Base-by-base conservation (phyloP, 2,113 vertebrate genomes). In the Motacilla alba region DNA sequence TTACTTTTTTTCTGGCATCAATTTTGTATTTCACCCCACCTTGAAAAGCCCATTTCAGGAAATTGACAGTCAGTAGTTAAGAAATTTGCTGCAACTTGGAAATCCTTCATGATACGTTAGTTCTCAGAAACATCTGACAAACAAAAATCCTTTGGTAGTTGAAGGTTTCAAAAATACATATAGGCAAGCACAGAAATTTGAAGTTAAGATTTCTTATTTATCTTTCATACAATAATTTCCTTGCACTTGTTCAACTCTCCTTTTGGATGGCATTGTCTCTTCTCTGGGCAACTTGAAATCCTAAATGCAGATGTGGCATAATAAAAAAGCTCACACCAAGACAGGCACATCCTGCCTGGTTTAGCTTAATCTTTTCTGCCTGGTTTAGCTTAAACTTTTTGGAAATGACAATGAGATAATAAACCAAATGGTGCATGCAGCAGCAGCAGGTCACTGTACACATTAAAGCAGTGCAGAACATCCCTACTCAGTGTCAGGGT, bases 371-470 rank as follows among this genome's bases (percentile, higher is more conserved):
- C 23, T 23, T 56, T 75, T 81, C 68, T 74, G 22, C 6, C 23
- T 58, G 37, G 11, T 59, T 86, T 70, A 68, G 39, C 56, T 78
- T 64, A 41, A 59, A 64, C 28, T 28, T 56, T 75, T 78, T 47
- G 52, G 66, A 90, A 81, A 83, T 33, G 18, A 15, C 59, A 69
- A 24, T 24, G 49, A 91, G 59, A 33, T 55, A 80, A 84, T 39
- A 80, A 72, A 47, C 22, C 14, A 78, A 89, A 73, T 30, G 53
- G 12, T 53, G 43, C 2, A 1, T 59, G 70, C 58, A 69, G 70
- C 43, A 73, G 7, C 22, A 53, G 55, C 72, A 78, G 56, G 19
- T 78, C 59, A 28, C 62, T 0, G 0, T 2, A 0, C 7, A 37
- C 28, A 18, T 47, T 68, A 50, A 72, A 46, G 66, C 23, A 60